Conservation (phyloP, 2,113 vertebrate genomes). For the Eubucco bourcierii region DNA sequence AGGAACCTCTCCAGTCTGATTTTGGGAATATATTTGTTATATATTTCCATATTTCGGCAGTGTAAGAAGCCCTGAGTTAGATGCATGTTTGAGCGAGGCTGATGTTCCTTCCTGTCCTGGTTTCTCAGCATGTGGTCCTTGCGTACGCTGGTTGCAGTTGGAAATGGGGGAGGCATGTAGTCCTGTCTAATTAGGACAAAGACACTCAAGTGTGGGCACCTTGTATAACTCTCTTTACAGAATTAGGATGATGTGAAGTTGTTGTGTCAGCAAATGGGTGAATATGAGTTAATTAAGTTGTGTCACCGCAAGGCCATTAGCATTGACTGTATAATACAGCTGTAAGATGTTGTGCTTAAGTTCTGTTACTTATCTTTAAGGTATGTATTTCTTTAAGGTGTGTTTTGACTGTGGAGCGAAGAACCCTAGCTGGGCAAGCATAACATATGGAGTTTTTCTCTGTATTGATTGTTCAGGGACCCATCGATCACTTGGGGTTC, state of each 20-base stretch:
- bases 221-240: neutral
- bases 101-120: neutral
- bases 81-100: neutral
- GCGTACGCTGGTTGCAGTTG: neutral
- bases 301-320: neutral
- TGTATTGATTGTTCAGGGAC: constrained; percentile 96
- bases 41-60: neutral
- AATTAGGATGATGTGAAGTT: neutral
- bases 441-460: constrained; percentile 94
- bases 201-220: neutral
- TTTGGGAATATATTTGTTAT: neutral
- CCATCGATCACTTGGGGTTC: constrained; percentile 93
- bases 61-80: neutral
- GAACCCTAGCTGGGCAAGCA: constrained; percentile 97
- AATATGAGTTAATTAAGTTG: neutral
- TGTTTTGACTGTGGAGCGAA: constrained; percentile 95
- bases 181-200: neutral
- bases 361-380: neutral
- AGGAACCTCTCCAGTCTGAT: neutral
- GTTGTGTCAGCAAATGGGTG: neutral
- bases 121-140: neutral
- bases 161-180: neutral
- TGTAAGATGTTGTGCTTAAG: neutral
- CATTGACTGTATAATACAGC: neutral
- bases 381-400: constrained; percentile 70